These are phyloP conservation scores for Neosilurus hyrtlii DNA, from an alignment of 2,797 vertebrate genomes.

Conservation along the genomic window DNA sequence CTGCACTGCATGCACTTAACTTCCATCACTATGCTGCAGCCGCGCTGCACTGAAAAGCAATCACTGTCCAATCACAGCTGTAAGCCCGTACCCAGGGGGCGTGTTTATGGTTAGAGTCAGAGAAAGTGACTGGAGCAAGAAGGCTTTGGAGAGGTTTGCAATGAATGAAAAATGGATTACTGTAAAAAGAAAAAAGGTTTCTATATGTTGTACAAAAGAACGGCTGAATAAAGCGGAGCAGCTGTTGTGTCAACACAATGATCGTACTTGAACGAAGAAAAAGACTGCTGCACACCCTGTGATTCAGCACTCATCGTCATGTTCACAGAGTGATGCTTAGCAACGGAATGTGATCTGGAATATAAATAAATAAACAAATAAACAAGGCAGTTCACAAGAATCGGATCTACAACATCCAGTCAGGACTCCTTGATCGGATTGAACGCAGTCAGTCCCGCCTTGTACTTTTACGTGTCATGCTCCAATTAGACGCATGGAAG, in stretches of 20 bases:
- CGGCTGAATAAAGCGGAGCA: not conserved
- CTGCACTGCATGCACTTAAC: too few species aligned
- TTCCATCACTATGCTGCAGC: not conserved
- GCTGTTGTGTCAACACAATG: not conserved
- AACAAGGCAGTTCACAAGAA: not conserved
- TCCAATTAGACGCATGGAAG: conserved; percentile 3
- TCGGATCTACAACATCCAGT: not conserved
- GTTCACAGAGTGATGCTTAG: not conserved
- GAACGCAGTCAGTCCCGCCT: not conserved
- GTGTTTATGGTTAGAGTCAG: not conserved
- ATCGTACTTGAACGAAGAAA: not conserved
- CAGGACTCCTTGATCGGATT: not conserved
- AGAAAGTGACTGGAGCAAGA: not conserved
- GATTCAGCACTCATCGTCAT: not conserved
- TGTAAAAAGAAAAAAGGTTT: not conserved
- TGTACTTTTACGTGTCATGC: not conserved
- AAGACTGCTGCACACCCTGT: not conserved
- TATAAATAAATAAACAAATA: not conserved
- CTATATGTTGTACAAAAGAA: not conserved
- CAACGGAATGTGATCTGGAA: not conserved
- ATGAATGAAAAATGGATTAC: too few species aligned
- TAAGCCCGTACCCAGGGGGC: not conserved
- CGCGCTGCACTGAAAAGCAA: not conserved
- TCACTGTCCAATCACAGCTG: not conserved
- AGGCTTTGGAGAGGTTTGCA: not conserved